Evolutionary conservation across 2,113 vertebrate genomes (phyloP).

Genomic region (Phrynocephalus versicolor): DNA sequence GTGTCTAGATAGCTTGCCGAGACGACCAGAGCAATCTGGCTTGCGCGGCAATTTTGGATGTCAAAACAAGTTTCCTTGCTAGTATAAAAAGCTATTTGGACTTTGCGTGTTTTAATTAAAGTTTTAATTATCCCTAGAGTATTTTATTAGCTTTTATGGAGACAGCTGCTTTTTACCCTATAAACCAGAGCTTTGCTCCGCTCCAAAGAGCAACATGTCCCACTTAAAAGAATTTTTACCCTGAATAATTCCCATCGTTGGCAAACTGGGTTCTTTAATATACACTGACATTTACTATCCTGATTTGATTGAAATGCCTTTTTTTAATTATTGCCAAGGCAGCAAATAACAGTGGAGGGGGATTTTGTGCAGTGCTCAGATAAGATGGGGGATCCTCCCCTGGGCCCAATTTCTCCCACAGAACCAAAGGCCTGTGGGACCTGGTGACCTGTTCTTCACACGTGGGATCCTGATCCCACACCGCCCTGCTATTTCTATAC

Average conservation of each 20-base stretch:
- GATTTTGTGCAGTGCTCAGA: accelerated
- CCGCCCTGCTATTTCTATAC: neutral
- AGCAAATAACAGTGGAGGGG: slow-evolving; percentile 28
- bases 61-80: slow-evolving; percentile 72
- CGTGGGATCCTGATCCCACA: neutral
- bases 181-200: slow-evolving; percentile 57
- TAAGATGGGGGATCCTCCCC: slow-evolving; percentile 17
- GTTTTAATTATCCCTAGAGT: slow-evolving; percentile 68
- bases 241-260: slow-evolving; percentile 50
- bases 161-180: slow-evolving; percentile 62
- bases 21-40: slow-evolving; percentile 59
- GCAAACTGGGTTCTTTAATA: slow-evolving; percentile 62
- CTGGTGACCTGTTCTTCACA: neutral
- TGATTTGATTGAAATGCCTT: slow-evolving; percentile 42
- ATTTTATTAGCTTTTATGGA: slow-evolving; percentile 74
- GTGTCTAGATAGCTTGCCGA: slow-evolving; percentile 68
- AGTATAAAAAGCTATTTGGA: slow-evolving; percentile 67
- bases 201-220: slow-evolving; percentile 56
- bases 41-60: slow-evolving; percentile 71
- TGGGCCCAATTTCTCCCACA: slow-evolving; percentile 9
- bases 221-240: slow-evolving; percentile 33
- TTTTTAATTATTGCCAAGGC: slow-evolving; percentile 46
- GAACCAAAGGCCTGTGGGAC: neutral
- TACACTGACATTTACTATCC: slow-evolving; percentile 56
- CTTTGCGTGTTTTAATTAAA: slow-evolving; percentile 74